A percentile compares a stretch with the other conserved stretches of the same genome.
Evolutionary conservation across 2,888 invertebrate species (phyloP).

Genomic region (Polyommatus icarus): DNA sequence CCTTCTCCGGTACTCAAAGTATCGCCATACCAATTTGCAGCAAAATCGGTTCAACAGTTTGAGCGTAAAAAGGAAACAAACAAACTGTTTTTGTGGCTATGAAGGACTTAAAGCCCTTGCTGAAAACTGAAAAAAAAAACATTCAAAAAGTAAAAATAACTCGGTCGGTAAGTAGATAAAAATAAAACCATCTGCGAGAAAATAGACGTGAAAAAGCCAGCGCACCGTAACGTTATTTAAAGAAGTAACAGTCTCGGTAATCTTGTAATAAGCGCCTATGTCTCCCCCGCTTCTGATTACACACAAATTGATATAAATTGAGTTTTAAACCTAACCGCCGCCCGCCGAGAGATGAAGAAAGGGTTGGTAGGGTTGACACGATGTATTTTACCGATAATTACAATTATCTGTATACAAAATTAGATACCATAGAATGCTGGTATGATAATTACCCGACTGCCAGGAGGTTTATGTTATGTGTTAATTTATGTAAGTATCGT

Average conservation of each 20-base stretch:
- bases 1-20: too few species aligned
- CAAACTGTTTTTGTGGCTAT: too few species aligned
- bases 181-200: background rate
- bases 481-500: too few species aligned
- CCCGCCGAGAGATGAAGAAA: conserved; percentile 50
- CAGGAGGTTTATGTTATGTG: too few species aligned
- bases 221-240: background rate
- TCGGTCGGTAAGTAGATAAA: background rate
- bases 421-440: too few species aligned
- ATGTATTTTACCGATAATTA: conserved; percentile 34
- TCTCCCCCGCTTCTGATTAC: conserved; percentile 69
- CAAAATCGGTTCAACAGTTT: too few species aligned
- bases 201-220: background rate
- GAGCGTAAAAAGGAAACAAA: too few species aligned
- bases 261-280: conserved; percentile 49
- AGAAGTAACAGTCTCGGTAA: conserved; percentile 16
- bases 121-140: background rate
- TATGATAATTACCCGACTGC: too few species aligned
- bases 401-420: too few species aligned
- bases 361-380: conserved; percentile 68
- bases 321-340: conserved; percentile 73
- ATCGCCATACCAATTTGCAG: too few species aligned
- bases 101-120: background rate
- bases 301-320: conserved; percentile 79
- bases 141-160: background rate